Conservation (phyloP, 2,888 invertebrate species). For the Pyrochroa serraticornis region DNA sequence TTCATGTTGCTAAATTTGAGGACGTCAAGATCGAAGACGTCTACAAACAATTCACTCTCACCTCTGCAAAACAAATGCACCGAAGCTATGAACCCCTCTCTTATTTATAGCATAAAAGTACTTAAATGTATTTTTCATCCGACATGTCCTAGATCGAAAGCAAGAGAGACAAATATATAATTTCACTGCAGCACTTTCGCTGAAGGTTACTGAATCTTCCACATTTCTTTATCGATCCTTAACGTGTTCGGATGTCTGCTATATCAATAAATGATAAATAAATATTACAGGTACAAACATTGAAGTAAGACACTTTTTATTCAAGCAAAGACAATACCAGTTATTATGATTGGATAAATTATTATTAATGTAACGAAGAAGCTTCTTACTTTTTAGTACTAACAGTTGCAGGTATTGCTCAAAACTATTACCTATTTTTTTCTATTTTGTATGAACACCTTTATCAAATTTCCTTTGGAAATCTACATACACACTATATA, state of each 20-base stretch:
- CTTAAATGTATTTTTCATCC: constrained; percentile 16
- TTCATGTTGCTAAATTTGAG: constrained; percentile 33
- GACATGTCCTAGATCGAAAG: constrained; percentile 15
- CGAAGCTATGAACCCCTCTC: constrained; percentile 41
- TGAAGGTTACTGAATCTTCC: constrained; percentile 20
- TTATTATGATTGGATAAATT: too few species aligned
- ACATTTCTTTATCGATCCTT: constrained; percentile 12
- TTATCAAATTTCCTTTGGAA: too few species aligned
- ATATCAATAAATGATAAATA: background rate
- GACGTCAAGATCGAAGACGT: constrained; percentile 28
- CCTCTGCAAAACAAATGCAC: constrained; percentile 43
- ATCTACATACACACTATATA: too few species aligned
- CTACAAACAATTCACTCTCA: constrained; percentile 42
- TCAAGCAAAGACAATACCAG: too few species aligned
- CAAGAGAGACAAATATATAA: constrained; percentile 19
- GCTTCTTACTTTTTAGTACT: too few species aligned
- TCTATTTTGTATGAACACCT: too few species aligned
- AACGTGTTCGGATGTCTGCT: constrained; percentile 2
- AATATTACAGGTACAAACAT: background rate
- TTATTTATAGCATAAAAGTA: constrained; percentile 42
- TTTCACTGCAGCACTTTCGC: constrained; percentile 27
- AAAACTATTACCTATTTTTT: too few species aligned
- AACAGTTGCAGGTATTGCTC: too few species aligned
- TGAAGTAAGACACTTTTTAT: too few species aligned
- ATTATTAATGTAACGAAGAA: too few species aligned